These are phyloP conservation scores for Pogoniulus pusillus DNA, from an alignment of 2,797 vertebrate genomes.

Conservation along the genomic window DNA sequence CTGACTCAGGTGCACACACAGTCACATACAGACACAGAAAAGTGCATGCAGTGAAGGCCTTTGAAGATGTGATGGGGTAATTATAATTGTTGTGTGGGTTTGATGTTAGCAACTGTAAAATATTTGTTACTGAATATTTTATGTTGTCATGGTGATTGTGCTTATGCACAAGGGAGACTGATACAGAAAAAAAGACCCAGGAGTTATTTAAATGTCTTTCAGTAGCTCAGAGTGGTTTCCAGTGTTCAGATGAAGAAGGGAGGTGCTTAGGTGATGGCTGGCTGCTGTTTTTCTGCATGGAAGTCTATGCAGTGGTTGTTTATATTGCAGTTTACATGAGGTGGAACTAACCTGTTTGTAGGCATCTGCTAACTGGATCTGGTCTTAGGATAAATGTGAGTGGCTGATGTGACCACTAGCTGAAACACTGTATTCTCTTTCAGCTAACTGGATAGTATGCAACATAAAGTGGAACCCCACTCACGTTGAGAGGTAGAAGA, in stretches of 20 bases:
- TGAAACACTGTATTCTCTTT: neutral
- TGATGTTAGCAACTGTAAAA: conserved; percentile 70
- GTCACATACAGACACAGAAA: neutral
- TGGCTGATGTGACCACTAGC: neutral
- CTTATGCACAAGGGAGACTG: neutral
- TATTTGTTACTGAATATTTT: conserved; percentile 39
- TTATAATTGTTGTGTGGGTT: conserved; percentile 75
- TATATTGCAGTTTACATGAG: neutral
- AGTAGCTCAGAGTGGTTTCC: neutral
- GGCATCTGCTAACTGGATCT: neutral
- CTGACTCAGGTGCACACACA: neutral
- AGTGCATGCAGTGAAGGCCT: conserved; percentile 42
- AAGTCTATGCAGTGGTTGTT: neutral
- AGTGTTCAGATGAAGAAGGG: neutral
- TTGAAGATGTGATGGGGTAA: conserved; percentile 78
- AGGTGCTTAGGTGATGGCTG: neutral
- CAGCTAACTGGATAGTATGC: neutral
- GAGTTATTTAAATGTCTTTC: neutral
- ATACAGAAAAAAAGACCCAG: neutral
- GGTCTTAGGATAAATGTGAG: neutral
- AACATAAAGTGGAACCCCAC: neutral
- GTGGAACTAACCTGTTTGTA: neutral
- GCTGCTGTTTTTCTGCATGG: neutral
- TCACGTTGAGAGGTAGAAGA: neutral
- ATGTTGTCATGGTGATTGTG: conserved; percentile 18